phyloP scores from a whole-genome alignment of 2,888 invertebrate species.

The Matsumyia berberina region DNA sequence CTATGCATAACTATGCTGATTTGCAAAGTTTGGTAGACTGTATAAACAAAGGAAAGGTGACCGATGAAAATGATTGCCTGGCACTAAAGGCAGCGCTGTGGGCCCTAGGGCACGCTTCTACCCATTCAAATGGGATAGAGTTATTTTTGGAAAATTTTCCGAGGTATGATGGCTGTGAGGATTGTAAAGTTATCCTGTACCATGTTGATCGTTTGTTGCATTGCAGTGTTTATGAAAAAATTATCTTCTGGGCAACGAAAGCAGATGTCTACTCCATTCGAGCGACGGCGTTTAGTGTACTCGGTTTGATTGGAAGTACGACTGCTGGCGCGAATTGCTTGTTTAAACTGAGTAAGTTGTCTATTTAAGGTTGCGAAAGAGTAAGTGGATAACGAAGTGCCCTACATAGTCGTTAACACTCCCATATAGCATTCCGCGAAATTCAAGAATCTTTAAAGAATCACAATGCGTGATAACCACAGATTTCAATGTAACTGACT shows the following conservation, averaged over 20 bases:
- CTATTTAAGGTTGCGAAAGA: not conserved
- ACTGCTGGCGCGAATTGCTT: conserved; percentile 92
- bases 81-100: conserved; percentile 95
- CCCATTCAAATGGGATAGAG: conserved; percentile 90
- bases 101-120: conserved; percentile 93
- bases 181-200: not conserved
- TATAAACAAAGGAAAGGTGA: conserved; percentile 85
- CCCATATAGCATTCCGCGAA: too few relatives aligned
- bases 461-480: too few relatives aligned
- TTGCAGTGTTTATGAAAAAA: conserved; percentile 83
- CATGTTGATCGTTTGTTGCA: conserved; percentile 7
- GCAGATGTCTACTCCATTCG: conserved; percentile 94
- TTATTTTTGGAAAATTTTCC: conserved; percentile 86
- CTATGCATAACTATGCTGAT: conserved; percentile 82
- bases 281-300: conserved; percentile 94
- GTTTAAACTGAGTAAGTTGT: conserved; percentile 87
- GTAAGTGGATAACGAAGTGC: too few relatives aligned
- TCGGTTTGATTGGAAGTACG: conserved; percentile 92
- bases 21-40: conserved; percentile 81
- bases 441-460: too few relatives aligned
- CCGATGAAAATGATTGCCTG: conserved; percentile 89
- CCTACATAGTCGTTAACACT: too few relatives aligned
- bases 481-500: not conserved
- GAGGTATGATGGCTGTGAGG: conserved; percentile 77
- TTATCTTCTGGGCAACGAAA: conserved; percentile 89